Percentiles rank a stretch among this genome's conserved stretches.
phyloP scores from a whole-genome alignment of 2,113 vertebrate species.

The Aegithalos caudatus region DNA sequence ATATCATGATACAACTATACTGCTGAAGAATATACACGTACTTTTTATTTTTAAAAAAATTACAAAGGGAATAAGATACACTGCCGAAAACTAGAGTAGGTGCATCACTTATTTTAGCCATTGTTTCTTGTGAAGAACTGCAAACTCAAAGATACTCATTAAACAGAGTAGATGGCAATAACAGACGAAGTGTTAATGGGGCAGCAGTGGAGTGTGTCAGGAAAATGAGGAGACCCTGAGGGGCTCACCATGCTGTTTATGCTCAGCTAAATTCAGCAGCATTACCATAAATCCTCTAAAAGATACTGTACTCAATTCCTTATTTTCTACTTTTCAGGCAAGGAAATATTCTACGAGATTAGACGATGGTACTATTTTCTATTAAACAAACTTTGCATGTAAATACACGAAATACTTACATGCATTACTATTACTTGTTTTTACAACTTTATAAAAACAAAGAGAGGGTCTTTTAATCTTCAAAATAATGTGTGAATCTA shows the following conservation, averaged over 20 bases:
- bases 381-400: background rate
- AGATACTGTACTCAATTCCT: constrained; percentile 19
- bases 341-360: background rate
- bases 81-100: constrained; percentile 8
- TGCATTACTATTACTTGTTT: background rate
- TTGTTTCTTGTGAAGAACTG: constrained; percentile 59
- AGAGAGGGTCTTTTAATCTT: background rate
- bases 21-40: background rate
- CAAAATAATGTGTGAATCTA: background rate
- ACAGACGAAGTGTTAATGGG: constrained; percentile 81
- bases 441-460: background rate
- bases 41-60: background rate
- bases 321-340: background rate
- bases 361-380: background rate
- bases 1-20: background rate
- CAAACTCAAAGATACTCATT: constrained; percentile 78
- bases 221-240: constrained; percentile 78
- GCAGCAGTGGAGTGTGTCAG: constrained; percentile 76
- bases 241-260: constrained; percentile 71
- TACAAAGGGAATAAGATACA: background rate
- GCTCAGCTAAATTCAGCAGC: constrained; percentile 58
- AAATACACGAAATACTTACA: background rate
- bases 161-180: constrained; percentile 74
- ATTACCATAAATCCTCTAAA: constrained; percentile 71
- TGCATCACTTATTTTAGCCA: constrained; percentile 29